Evolutionary conservation across 2,888 invertebrate species (phyloP).

Genomic region (Chironomus tentans): DNA sequence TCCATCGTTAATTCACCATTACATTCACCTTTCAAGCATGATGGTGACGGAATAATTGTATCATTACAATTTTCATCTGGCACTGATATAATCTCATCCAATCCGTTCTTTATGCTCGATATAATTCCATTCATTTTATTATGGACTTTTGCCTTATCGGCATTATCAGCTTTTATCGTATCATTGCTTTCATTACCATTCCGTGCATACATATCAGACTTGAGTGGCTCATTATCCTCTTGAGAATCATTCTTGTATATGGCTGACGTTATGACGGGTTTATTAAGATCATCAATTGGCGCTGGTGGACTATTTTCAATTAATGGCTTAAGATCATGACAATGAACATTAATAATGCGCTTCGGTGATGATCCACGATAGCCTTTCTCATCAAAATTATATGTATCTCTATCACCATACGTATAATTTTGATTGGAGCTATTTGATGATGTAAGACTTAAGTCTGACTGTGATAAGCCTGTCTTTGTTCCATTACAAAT

Average conservation of each 20-base stretch:
- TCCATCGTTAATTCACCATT: constrained; percentile 19
- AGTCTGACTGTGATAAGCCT: constrained; percentile 72
- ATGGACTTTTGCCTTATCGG: constrained; percentile 1
- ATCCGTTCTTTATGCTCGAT: not conserved
- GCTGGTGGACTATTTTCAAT: constrained; percentile 31
- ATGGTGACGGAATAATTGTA: not conserved
- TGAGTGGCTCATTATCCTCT: not conserved
- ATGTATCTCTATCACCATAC: constrained; percentile 71
- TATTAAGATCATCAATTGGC: constrained; percentile 36
- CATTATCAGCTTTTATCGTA: not conserved
- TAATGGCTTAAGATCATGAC: constrained; percentile 36
- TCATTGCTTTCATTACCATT: not conserved
- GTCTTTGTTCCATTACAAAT: constrained; percentile 54
- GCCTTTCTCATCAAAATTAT: constrained; percentile 63
- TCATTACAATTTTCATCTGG: constrained; percentile 13
- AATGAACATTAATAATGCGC: constrained; percentile 46
- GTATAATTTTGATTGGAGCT: constrained; percentile 66
- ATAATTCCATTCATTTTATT: constrained; percentile 17
- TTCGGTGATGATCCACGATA: constrained; percentile 43
- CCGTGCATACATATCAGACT: not conserved
- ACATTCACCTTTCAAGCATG: not conserved
- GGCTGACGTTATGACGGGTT: constrained; percentile 61
- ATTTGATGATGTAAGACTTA: constrained; percentile 62
- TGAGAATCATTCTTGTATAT: constrained; percentile 54
- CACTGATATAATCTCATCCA: constrained; percentile 12